Evolutionary conservation across 2,888 invertebrate species (phyloP).

Genomic region (Hirtodrosophila duncani): DNA sequence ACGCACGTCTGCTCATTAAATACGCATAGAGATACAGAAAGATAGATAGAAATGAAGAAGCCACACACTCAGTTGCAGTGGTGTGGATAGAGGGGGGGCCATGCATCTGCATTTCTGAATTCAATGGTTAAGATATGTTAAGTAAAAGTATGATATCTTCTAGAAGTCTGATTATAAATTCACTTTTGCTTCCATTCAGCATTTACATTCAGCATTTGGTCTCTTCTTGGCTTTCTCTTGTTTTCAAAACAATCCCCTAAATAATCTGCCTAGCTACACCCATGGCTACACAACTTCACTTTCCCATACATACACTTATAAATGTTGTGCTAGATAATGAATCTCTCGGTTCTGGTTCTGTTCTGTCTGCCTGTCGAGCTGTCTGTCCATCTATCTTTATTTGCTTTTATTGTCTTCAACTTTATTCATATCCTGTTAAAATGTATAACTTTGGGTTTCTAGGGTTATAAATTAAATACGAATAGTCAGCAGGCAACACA

Average conservation of each 20-base stretch:
- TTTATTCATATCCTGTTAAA: conserved; percentile 73
- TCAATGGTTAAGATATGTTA: too few species aligned
- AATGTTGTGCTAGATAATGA: conserved; percentile 71
- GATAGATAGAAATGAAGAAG: conserved; percentile 49
- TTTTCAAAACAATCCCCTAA: too few species aligned
- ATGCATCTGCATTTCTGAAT: background rate
- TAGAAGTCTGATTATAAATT: too few species aligned
- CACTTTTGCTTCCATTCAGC: too few species aligned
- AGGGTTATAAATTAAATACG: conserved; percentile 69
- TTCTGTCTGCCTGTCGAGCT: conserved; percentile 26
- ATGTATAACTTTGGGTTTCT: conserved; percentile 72
- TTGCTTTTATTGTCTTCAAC: conserved; percentile 73
- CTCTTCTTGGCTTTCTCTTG: too few species aligned
- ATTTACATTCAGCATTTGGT: too few species aligned
- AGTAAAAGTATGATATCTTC: too few species aligned
- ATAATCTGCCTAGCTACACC: too few species aligned
- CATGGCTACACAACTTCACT: conserved; percentile 5
- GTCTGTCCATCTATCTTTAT: conserved; percentile 49
- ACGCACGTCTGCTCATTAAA: conserved; percentile 72
- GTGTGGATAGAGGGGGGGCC: background rate
- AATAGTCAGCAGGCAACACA: conserved; percentile 16
- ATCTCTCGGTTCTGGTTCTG: conserved; percentile 34
- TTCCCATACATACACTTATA: conserved; percentile 59
- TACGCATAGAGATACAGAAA: conserved; percentile 54
- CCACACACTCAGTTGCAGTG: conserved; percentile 12